These are phyloP conservation scores for Chloropsis cyanopogon DNA, from an alignment of 2,113 vertebrate species.

Conservation along the genomic window DNA sequence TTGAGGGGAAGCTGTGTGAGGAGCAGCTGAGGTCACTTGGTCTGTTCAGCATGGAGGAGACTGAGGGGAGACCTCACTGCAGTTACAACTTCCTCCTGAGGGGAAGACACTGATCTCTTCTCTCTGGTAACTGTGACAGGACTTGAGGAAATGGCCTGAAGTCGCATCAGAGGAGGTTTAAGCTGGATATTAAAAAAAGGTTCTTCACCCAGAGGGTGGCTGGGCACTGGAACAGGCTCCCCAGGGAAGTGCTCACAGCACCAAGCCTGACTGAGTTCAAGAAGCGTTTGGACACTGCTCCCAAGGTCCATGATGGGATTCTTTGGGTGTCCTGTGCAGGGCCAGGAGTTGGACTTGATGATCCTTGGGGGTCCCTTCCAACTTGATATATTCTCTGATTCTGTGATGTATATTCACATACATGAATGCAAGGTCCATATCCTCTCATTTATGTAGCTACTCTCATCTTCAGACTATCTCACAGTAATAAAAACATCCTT, in stretches of 20 bases:
- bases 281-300: background rate
- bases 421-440: background rate
- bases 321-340: background rate
- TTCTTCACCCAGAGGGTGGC: background rate
- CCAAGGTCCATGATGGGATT: background rate
- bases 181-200: background rate
- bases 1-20: background rate
- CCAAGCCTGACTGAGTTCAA: background rate
- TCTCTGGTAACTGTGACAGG: background rate
- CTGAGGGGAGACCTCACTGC: background rate
- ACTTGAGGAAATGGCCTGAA: background rate
- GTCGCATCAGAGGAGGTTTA: background rate
- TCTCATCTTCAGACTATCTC: background rate
- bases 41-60: background rate
- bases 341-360: background rate
- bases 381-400: background rate
- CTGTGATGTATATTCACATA: background rate
- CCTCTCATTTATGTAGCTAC: background rate
- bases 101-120: background rate
- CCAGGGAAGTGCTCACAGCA: background rate
- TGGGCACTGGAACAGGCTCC: background rate
- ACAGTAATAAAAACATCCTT: background rate
- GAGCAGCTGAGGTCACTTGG: background rate
- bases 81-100: fast-evolving
- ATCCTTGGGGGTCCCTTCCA: background rate